A percentile compares a stretch with the other conserved stretches of the same genome.
Conservation (phyloP, 35 echinoderm and acorn worm species). For the Diadema setosum region DNA sequence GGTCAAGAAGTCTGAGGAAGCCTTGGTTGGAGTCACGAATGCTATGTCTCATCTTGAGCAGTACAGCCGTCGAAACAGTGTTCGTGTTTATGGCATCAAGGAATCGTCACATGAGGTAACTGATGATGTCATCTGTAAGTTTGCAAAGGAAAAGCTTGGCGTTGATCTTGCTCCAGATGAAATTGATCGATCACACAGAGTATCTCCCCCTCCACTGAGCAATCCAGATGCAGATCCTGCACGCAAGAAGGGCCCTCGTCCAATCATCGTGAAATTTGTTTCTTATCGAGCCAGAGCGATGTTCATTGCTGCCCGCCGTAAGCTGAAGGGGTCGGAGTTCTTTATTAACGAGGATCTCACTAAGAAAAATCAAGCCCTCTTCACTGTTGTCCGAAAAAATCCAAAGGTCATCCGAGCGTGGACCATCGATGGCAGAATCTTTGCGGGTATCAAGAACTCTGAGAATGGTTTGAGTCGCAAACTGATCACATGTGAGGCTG, state of each 20-base stretch:
- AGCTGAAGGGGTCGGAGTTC: background rate
- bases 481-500: no score
- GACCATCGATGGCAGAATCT: background rate
- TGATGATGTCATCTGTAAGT: constrained; percentile 4
- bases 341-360: background rate
- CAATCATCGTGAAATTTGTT: background rate
- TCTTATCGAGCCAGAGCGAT: background rate
- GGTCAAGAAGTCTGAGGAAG: background rate
- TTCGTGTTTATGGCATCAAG: background rate
- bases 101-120: background rate
- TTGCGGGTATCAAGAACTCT: background rate
- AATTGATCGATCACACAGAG: constrained; percentile 24
- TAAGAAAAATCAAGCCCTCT: background rate
- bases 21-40: background rate
- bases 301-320: background rate
- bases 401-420: background rate
- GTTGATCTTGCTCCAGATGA: constrained; percentile 10
- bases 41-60: background rate
- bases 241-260: background rate
- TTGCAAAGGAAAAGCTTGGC: constrained; percentile 18
- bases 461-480: no score
- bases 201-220: background rate
- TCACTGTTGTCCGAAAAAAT: background rate
- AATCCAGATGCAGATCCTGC: no score
- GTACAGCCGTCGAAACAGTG: background rate